Percentiles rank a stretch among this genome's conserved stretches.
phyloP scores from a whole-genome alignment of 2,113 vertebrate genomes.

The Telmatochromis bifrenatus region DNA sequence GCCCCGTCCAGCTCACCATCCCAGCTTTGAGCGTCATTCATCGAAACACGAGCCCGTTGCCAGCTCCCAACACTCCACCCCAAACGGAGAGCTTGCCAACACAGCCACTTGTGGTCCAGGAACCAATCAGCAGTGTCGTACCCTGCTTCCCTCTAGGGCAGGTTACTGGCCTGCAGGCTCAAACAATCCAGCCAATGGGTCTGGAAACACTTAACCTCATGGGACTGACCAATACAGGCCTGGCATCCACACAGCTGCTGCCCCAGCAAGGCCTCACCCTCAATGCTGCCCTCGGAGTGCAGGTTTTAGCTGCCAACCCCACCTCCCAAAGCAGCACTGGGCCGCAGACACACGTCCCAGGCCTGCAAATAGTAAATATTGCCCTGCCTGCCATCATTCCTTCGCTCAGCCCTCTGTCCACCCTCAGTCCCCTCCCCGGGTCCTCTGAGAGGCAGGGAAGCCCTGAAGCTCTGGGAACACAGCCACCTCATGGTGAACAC shows the following conservation, averaged over 20 bases:
- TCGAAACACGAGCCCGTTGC: conserved; percentile 74
- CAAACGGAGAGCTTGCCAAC: conserved; percentile 10
- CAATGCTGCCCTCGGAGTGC: conserved; percentile 82
- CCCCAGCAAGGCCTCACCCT: conserved; percentile 82
- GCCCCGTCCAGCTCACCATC: conserved; percentile 88
- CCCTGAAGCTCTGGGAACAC: conserved; percentile 34
- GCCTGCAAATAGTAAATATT: conserved; percentile 91
- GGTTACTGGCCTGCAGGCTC: conserved; percentile 78
- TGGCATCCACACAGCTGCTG: conserved; percentile 70
- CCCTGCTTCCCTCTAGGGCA: conserved; percentile 88
- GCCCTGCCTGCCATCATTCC: conserved; percentile 86
- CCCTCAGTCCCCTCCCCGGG: conserved; percentile 59
- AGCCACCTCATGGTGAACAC: conserved; percentile 8
- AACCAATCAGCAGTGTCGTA: conserved; percentile 74
- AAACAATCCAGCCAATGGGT: conserved; percentile 73
- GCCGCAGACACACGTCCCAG: conserved; percentile 76
- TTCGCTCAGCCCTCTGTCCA: conserved; percentile 70
- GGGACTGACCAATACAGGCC: conserved; percentile 76
- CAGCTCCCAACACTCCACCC: conserved; percentile 13
- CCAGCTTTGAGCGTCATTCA: conserved; percentile 88
- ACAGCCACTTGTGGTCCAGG: conserved; percentile 70
- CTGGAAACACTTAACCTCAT: conserved; percentile 84
- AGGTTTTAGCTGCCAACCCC: conserved; percentile 80
- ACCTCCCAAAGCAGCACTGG: conserved; percentile 70
- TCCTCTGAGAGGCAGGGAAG: conserved; percentile 42